phyloP scores from a whole-genome alignment of 2,797 vertebrate genomes.

The Microchirus variegatus region DNA sequence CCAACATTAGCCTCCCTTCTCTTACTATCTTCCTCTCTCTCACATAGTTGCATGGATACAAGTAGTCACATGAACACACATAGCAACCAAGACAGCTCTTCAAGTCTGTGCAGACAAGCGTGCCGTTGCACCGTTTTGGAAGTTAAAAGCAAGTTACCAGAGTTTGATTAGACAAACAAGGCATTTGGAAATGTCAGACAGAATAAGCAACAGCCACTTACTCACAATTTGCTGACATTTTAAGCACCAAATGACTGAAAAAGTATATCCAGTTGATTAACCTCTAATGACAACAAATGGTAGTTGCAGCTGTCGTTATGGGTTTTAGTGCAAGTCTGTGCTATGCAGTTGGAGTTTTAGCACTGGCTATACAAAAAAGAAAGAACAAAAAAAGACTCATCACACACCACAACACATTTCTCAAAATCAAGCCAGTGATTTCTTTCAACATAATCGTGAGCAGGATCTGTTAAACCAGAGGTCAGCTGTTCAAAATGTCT shows the following conservation, averaged over 20 bases:
- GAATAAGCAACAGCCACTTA: neutral
- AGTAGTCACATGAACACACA: slow-evolving; percentile 13
- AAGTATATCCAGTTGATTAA: neutral
- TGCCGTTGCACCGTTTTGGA: neutral
- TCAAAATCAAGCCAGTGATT: neutral
- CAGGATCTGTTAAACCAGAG: too few species aligned
- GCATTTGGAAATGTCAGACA: too few species aligned
- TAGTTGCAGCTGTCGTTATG: neutral
- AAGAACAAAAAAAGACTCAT: neutral
- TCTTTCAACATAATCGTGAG: neutral
- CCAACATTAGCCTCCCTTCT: slow-evolving; percentile 3
- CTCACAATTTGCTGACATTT: neutral
- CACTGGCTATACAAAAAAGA: too few species aligned
- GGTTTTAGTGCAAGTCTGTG: neutral
- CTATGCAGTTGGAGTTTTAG: too few species aligned
- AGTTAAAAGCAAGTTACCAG: too few species aligned
- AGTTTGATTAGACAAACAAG: too few species aligned
- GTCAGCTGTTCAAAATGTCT: neutral
- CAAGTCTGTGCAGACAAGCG: slow-evolving; percentile 32
- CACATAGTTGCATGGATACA: slow-evolving; percentile 44
- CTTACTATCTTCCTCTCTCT: neutral
- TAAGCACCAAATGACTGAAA: neutral
- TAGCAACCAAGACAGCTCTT: slow-evolving; percentile 23
- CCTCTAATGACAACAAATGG: neutral
- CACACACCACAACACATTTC: neutral